Evolutionary conservation across 2,888 invertebrate species (phyloP).

Genomic region (Crematogaster levior): DNA sequence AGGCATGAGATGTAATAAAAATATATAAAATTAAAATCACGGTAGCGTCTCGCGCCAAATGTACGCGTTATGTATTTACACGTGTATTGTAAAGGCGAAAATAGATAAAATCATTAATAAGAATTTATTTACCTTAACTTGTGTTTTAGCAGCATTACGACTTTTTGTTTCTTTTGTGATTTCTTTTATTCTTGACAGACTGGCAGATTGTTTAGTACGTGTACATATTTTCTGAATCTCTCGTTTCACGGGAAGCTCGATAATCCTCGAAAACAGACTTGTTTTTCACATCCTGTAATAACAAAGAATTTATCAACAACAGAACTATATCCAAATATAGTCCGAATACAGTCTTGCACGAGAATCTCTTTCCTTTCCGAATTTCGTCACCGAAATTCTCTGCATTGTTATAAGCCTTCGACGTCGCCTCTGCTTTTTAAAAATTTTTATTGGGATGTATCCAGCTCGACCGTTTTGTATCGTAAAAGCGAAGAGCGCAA

Average conservation of each 20-base stretch:
- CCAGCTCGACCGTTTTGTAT: not conserved
- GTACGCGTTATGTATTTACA: not conserved
- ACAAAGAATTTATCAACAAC: conserved; percentile 14
- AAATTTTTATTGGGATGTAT: not conserved
- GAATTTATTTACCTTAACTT: not conserved
- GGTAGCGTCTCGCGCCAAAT: too few relatives aligned
- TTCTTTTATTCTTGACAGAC: not conserved
- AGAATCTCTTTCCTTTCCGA: not conserved
- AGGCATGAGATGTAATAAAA: not conserved
- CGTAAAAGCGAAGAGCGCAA: not conserved
- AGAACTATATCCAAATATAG: not conserved
- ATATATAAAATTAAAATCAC: too few relatives aligned
- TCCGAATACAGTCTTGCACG: not conserved
- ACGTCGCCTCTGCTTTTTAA: not conserved
- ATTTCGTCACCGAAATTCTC: not conserved
- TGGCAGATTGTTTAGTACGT: not conserved
- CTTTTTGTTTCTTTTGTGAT: not conserved
- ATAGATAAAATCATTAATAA: not conserved
- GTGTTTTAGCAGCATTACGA: not conserved
- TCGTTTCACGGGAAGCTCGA: not conserved
- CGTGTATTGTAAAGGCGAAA: not conserved
- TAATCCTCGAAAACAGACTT: not conserved
- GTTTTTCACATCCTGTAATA: not conserved
- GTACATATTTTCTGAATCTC: not conserved
- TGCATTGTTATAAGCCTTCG: not conserved